These are phyloP conservation scores for Styela clava DNA, from an alignment of 23 tunicate species.

Conservation along the genomic window DNA sequence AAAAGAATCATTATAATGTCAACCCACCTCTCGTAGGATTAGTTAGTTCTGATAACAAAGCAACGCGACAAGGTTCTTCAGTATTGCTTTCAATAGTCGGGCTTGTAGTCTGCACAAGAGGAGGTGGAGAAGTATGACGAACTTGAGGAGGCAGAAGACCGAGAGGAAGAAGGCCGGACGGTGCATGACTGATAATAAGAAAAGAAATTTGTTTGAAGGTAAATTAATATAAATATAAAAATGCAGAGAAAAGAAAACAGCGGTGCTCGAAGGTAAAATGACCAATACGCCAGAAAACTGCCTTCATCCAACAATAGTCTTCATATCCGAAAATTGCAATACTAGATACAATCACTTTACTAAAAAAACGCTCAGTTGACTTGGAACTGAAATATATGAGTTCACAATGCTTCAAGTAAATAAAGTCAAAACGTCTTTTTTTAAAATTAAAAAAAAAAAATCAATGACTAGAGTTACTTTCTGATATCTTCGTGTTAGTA, in stretches of 20 bases:
- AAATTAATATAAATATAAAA: not conserved
- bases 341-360: too few species aligned
- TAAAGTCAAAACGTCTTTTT: too few species aligned
- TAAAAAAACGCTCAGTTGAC: too few species aligned
- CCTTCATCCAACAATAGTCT: too few species aligned
- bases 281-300: too few species aligned
- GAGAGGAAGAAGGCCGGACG: not conserved
- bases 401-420: too few species aligned
- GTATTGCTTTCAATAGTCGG: not conserved
- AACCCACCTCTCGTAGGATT: not conserved
- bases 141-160: constrained; percentile 18
- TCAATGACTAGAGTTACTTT: too few species aligned
- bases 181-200: not conserved
- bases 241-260: not conserved
- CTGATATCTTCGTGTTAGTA: too few species aligned
- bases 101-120: constrained; percentile 1
- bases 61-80: not conserved
- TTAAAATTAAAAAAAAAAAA: too few species aligned
- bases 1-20: not conserved
- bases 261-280: too few species aligned
- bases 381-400: too few species aligned
- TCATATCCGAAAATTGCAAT: too few species aligned
- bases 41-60: constrained; percentile 3
- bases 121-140: constrained; percentile 23
- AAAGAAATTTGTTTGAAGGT: not conserved